Base-by-base conservation (phyloP, 2,888 invertebrate genomes). In the Leucania comma region DNA sequence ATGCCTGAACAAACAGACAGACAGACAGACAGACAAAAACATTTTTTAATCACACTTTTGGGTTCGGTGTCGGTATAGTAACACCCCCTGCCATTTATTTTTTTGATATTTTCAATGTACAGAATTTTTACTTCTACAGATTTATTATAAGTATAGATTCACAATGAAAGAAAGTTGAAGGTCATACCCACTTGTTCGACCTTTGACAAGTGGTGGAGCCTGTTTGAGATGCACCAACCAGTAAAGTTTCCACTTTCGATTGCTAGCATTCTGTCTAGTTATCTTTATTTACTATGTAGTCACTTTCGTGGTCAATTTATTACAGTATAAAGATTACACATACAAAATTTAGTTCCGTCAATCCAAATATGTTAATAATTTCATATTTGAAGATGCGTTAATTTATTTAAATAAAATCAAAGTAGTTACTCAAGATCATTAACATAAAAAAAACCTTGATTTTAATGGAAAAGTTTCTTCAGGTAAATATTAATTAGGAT, bases 151-250 rank as follows among this genome's bases (percentile, higher is more conserved):
- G n/a, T n/a, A n/a, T n/a, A n/a, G n/a, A n/a, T 46, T 14, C 12
- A 58, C 59, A 51, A n/a, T 35, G 14, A 61, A 81, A 77, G 81
- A 69, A 81, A 81, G 81, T 69, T 53, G n/a, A 61, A 76, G 60
- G 24, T 58, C 51, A 61, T 48, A 48, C 48, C 22, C 20, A 64
- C 60, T 65, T 35, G 24, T 53, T 22, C 53, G 61, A 78, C 81
- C 81, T 76, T 58, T 64, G 60, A 58, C 46, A 57, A 54, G 64
- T 22, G 5, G 77, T 10, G 24, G 51, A 81, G 53, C 77, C 81
- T 50, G 77, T 78, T 69, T 69, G n/a, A 12, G 57, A 64, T 61
- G 35, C 60, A 14, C 63, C 4, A 29, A 59, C 53, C 26, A 2
- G 38, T 29, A 9, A 50, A 26, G 42, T 53, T 77, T 76, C 53